Base-by-base conservation (phyloP, 1,140 invertebrate genomes). In the Zophobas atratus region DNA sequence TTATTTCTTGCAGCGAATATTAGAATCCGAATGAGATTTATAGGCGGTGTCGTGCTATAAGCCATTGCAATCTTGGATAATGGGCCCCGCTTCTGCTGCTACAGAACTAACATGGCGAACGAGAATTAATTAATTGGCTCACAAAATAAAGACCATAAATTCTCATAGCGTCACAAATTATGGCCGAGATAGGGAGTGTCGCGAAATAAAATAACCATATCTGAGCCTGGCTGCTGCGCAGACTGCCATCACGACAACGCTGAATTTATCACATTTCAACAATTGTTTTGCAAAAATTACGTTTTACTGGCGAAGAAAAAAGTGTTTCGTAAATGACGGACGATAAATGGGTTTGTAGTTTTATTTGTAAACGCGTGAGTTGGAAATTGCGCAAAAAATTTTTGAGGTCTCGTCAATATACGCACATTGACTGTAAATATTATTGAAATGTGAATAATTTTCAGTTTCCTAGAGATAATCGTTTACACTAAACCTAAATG, bases 61-160 rank as follows among this genome's bases (percentile, higher is more conserved):
- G 84, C 84, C 83, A 82, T 83, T 77, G 83, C 84, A 85, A 85
- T 85, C 83, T 84, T 82, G 84, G 83, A 85, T 85, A 85, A 85
- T 85, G 84, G 84, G 80, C 79, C 80, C 53, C 78, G 72, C 75
- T 79, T 78, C 77, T 72, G 81, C 75, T 63, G 41, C 63, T 67
- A 63, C 75, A 73, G 48, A 73, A 55, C 80, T 74, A 82, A 84
- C 80, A 82, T 80, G 84, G 85, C 80, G 84, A 80, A 84, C 81
- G 82, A 78, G 85, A 86, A 86, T 85, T 86, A 86, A 86, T 86
- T 86, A 86, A 86, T 86, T 85, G 85, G 85, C 84, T 85, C 84
- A 83, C 84, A 84, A 86, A 86, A 86, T 86, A 86, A 86, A 85
- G 85, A 84, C 85, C 82, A 85, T 86, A 86, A 86, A 86, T 86